Evolutionary conservation across 2,888 invertebrate species (phyloP).

Genomic region (Dolomedes plantarius): DNA sequence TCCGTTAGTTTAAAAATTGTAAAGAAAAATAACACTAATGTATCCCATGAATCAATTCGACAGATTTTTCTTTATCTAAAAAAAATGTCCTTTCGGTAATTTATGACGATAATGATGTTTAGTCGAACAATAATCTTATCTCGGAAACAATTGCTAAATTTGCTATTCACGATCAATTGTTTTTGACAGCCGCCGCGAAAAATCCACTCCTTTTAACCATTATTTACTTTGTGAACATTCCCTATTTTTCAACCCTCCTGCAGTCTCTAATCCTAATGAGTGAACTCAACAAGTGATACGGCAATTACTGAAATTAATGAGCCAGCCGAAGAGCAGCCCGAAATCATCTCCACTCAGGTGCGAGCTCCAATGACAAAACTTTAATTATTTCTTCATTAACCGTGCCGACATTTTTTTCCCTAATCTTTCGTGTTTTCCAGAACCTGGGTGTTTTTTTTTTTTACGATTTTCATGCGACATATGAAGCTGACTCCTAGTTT

Average conservation of each 20-base stretch:
- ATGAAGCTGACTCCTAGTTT: neutral
- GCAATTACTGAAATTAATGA: constrained; percentile 60
- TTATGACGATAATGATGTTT: neutral
- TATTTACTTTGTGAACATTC: neutral
- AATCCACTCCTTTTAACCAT: too few relatives aligned
- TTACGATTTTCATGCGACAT: neutral
- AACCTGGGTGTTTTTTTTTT: neutral
- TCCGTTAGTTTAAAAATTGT: too few relatives aligned
- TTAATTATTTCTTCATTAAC: constrained; percentile 68
- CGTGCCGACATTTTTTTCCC: constrained; percentile 18
- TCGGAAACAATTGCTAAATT: too few relatives aligned
- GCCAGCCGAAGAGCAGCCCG: constrained; percentile 28
- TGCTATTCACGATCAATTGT: neutral
- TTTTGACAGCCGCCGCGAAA: neutral
- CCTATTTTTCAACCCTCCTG: constrained; percentile 4
- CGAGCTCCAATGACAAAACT: constrained; percentile 47
- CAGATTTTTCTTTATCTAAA: too few relatives aligned
- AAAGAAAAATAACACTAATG: too few relatives aligned
- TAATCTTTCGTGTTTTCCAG: constrained; percentile 1
- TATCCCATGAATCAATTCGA: too few relatives aligned
- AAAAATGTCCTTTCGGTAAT: neutral
- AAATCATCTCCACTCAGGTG: constrained; percentile 36
- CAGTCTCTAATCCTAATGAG: constrained; percentile 7
- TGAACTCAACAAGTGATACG: constrained; percentile 59
- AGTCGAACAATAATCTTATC: too few relatives aligned